These are phyloP conservation scores for Pristionchus exspectatus DNA, from an alignment of 2,888 invertebrate genomes.

Conservation along the genomic window DNA sequence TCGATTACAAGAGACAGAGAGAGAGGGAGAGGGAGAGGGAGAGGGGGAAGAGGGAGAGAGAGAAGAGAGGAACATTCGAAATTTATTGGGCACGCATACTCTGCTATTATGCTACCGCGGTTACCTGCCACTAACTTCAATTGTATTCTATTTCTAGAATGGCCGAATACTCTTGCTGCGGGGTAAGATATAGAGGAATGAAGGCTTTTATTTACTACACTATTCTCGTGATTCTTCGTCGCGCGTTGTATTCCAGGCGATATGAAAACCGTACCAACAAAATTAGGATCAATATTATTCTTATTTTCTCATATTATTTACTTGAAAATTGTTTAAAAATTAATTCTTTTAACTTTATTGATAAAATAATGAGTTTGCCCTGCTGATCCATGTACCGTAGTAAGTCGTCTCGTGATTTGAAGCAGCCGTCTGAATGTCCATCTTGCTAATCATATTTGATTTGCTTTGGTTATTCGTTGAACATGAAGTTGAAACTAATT, in stretches of 20 bases:
- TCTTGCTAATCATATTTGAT: not conserved
- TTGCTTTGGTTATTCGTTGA: not conserved
- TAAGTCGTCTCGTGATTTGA: not conserved
- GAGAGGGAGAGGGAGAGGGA: not conserved
- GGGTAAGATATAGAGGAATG: too few relatives aligned
- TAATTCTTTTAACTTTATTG: not conserved
- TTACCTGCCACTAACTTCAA: too few relatives aligned
- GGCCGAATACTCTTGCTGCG: too few relatives aligned
- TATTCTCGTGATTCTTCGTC: too few relatives aligned
- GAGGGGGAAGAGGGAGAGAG: not conserved
- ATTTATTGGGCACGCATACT: too few relatives aligned
- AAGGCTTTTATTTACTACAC: too few relatives aligned
- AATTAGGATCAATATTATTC: too few relatives aligned
- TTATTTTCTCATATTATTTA: too few relatives aligned
- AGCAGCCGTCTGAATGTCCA: not conserved
- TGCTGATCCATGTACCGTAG: not conserved
- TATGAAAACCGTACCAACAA: too few relatives aligned
- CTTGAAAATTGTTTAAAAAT: not conserved
- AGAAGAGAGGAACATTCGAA: not conserved
- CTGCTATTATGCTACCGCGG: too few relatives aligned
- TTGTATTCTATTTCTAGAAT: too few relatives aligned
- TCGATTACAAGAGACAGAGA: constrained; percentile 1
- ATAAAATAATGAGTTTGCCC: not conserved
- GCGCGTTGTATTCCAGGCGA: too few relatives aligned
- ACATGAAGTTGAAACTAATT: not conserved